Percentiles rank a stretch among this genome's conserved stretches.
These are phyloP conservation scores for Rhynchopsitta pachyrhyncha DNA, from an alignment of 2,113 vertebrate species.

Conservation along the genomic window DNA sequence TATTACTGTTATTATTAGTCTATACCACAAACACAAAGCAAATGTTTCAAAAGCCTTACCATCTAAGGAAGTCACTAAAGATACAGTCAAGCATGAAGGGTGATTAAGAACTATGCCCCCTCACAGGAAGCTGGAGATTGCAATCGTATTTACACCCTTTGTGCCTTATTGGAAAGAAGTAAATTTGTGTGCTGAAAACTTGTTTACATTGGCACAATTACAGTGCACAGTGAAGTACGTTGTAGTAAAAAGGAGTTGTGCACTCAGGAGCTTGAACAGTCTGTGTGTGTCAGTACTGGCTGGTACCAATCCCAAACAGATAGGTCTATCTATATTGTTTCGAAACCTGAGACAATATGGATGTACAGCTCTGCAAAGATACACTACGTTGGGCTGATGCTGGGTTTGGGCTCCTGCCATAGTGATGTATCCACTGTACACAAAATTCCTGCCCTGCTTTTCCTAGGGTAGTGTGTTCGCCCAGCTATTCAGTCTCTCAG, in stretches of 20 bases:
- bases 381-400: not conserved
- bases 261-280: not conserved
- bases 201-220: not conserved
- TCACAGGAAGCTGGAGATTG: not conserved
- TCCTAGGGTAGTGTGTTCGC: not conserved
- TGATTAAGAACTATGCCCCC: not conserved
- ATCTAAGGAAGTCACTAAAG: constrained; percentile 32
- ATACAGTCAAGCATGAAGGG: not conserved
- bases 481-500: not conserved
- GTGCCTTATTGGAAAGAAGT: not conserved
- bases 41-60: constrained; percentile 18
- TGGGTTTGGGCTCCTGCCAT: not conserved
- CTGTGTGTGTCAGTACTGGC: not conserved
- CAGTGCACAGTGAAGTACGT: not conserved
- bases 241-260: not conserved
- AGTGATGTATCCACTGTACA: fast-evolving
- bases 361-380: not conserved
- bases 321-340: not conserved
- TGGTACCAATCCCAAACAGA: not conserved
- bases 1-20: constrained; percentile 8
- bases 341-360: not conserved
- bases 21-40: not conserved
- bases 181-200: not conserved
- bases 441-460: not conserved
- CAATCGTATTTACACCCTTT: not conserved